These are phyloP conservation scores for Cebus imitator DNA, from an alignment of 2,113 vertebrate species.

Conservation along the genomic window DNA sequence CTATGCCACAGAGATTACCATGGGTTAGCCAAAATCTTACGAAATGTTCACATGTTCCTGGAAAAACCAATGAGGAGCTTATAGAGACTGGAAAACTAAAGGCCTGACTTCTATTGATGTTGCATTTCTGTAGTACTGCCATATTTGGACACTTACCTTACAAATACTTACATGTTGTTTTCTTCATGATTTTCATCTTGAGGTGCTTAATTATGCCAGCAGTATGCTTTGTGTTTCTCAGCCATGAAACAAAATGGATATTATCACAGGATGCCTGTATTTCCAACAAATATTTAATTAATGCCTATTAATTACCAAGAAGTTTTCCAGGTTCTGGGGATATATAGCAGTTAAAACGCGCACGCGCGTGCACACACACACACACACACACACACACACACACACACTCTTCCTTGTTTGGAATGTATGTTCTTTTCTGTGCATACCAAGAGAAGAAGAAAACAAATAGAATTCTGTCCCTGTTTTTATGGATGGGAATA, in stretches of 20 bases:
- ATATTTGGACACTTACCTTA: background rate
- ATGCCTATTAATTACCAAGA: background rate
- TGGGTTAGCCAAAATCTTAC: background rate
- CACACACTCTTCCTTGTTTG: background rate
- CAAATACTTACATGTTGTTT: background rate
- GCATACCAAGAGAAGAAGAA: background rate
- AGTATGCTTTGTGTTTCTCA: background rate
- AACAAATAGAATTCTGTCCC: background rate
- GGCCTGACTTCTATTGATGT: background rate
- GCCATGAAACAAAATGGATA: background rate
- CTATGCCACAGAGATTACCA: background rate
- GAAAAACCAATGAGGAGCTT: background rate
- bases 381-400: background rate
- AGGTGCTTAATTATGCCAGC: background rate
- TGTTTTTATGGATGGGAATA: background rate
- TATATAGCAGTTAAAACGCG: background rate
- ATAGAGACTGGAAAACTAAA: background rate
- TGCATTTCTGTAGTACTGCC: background rate
- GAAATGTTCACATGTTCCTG: background rate
- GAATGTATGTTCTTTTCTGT: background rate
- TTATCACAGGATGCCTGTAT: background rate
- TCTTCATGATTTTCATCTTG: background rate
- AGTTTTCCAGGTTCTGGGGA: background rate
- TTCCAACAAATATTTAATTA: background rate
- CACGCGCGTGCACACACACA: no score